A percentile compares a stretch with the other conserved stretches of the same genome.
phyloP scores from a whole-genome alignment of 2,888 invertebrate species.

The Temnothorax rugatulus region DNA sequence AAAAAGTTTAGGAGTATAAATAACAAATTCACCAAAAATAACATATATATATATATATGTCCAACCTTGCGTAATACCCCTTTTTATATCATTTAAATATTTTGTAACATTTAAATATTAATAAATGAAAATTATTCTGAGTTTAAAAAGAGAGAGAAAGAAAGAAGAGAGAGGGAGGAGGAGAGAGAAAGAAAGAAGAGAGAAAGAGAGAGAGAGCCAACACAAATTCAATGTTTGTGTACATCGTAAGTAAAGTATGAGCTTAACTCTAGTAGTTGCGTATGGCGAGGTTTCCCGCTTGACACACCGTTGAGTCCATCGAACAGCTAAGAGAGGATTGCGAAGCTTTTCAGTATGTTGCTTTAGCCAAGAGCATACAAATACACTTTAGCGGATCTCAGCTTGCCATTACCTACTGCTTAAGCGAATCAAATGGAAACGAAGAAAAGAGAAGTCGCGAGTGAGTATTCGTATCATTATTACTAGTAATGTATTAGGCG shows the following conservation, averaged over 20 bases:
- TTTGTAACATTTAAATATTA: background rate
- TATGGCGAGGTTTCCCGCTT: constrained; percentile 17
- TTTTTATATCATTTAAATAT: background rate
- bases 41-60: background rate
- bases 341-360: constrained; percentile 56
- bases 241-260: constrained; percentile 10
- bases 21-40: background rate
- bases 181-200: background rate
- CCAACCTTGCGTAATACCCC: background rate
- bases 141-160: background rate
- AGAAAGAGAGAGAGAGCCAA: background rate
- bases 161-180: background rate
- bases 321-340: constrained; percentile 51
- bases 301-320: constrained; percentile 41
- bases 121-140: background rate
- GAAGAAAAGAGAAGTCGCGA: constrained; percentile 7
- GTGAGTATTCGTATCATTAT: constrained; percentile 8
- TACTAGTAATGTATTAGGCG: background rate
- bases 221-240: background rate
- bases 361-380: constrained; percentile 57
- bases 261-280: constrained; percentile 26
- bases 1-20: constrained; percentile 25
- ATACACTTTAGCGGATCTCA: constrained; percentile 52
- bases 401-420: constrained; percentile 22
- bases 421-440: constrained; percentile 43